These are phyloP conservation scores for Teinopalpus imperialis DNA, from an alignment of 2,888 invertebrate species.

Conservation along the genomic window DNA sequence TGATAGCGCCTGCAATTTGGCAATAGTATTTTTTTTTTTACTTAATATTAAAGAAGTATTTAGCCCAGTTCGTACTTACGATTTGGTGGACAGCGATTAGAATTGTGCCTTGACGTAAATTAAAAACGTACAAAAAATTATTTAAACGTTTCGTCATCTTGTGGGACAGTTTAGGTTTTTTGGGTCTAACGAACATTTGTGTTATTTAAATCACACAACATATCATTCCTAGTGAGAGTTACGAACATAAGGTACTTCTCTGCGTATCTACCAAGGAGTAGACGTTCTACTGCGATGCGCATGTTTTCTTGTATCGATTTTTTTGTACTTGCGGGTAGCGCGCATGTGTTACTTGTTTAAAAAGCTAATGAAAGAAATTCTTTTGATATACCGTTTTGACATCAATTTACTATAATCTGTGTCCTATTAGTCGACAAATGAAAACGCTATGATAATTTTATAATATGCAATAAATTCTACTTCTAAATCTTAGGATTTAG, in stretches of 20 bases:
- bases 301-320: conserved; percentile 67
- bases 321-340: conserved; percentile 43
- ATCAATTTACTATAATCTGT: too few species aligned
- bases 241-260: conserved; percentile 41
- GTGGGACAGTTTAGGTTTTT: conserved; percentile 66
- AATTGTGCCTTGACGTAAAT: conserved; percentile 78
- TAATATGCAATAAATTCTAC: too few species aligned
- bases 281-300: conserved; percentile 44
- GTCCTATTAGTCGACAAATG: too few species aligned
- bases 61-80: conserved; percentile 66
- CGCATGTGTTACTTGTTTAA: conserved; percentile 44
- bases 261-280: neutral
- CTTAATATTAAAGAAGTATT: too few species aligned
- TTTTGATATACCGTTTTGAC: too few species aligned
- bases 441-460: too few species aligned
- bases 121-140: conserved; percentile 75
- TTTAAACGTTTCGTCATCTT: conserved; percentile 72
- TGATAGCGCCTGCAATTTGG: conserved; percentile 63
- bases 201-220: conserved; percentile 47
- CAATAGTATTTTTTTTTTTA: too few species aligned
- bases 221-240: conserved; percentile 44
- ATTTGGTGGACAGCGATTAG: conserved; percentile 80
- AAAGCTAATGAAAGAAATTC: too few species aligned
- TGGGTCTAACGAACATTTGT: conserved; percentile 71
- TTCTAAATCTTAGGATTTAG: too few species aligned